Evolutionary conservation across 2,113 vertebrate species (phyloP).

Genomic region (Fregetta grallaria): DNA sequence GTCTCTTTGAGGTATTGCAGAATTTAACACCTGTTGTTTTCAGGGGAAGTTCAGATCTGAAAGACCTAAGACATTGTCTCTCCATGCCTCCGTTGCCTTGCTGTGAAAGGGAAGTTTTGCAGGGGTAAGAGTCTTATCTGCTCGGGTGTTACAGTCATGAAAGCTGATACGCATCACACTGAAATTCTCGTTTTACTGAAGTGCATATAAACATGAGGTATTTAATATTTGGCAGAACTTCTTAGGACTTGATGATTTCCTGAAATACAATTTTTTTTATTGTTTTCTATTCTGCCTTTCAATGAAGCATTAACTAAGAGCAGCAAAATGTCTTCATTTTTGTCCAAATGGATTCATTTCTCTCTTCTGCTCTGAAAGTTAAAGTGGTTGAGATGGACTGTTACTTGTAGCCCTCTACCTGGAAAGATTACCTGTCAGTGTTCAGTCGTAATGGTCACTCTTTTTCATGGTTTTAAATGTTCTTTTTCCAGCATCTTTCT

Average conservation of each 20-base stretch:
- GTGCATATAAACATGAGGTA: not conserved
- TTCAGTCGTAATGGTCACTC: not conserved
- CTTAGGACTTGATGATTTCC: not conserved
- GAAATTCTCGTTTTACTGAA: not conserved
- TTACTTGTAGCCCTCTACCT: not conserved
- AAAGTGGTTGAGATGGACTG: not conserved
- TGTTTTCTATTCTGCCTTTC: not conserved
- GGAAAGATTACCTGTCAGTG: not conserved
- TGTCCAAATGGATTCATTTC: not conserved
- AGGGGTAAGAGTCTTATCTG: not conserved
- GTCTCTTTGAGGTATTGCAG: not conserved
- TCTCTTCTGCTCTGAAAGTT: not conserved
- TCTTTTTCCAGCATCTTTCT: not conserved
- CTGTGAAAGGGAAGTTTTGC: not conserved
- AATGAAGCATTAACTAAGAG: not conserved
- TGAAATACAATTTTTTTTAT: not conserved
- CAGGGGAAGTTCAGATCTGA: not conserved
- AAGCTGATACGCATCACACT: not conserved
- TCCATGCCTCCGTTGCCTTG: not conserved
- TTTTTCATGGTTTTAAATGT: not conserved
- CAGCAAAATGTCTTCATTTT: not conserved
- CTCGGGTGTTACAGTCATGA: not conserved
- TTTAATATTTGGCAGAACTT: not conserved
- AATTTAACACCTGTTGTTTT: not conserved
- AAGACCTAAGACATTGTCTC: not conserved